A percentile compares a stretch with the other conserved stretches of the same genome.
Conservation (phyloP, 2,113 vertebrate genomes). For the Eira barbara region DNA sequence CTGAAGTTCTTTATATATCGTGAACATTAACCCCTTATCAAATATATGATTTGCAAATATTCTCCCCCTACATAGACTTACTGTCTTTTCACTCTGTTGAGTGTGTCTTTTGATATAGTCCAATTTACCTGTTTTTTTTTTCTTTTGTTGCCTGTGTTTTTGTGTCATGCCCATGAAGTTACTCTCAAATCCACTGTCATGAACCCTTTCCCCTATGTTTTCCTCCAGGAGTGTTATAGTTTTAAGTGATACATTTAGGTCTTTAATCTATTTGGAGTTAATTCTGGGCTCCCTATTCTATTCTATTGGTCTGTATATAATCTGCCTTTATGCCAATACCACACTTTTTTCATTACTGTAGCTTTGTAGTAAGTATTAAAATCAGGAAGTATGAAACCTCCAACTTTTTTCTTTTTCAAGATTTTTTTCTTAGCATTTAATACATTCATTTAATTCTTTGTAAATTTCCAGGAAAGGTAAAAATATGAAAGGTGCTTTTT, state of each 20-base stretch:
- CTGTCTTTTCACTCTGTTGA: not conserved
- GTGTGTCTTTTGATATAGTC: not conserved
- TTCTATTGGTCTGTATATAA: not conserved
- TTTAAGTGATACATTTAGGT: not conserved
- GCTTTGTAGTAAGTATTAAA: slow-evolving; percentile 10
- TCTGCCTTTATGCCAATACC: not conserved
- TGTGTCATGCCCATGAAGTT: not conserved
- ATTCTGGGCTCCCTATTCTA: not conserved
- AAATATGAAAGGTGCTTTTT: not conserved
- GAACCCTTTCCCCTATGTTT: not conserved
- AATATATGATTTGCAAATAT: not conserved
- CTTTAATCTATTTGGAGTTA: not conserved
- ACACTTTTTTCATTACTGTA: not conserved
- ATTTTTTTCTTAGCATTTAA: not conserved
- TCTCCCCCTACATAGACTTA: not conserved
- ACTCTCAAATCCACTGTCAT: not conserved
- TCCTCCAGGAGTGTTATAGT: not conserved
- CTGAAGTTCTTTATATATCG: not conserved
- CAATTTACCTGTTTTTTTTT: not conserved
- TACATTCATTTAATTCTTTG: not conserved
- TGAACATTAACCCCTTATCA: not conserved
- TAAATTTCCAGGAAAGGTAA: not conserved
- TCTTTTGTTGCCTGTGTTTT: not conserved
- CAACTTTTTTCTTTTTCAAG: not conserved
- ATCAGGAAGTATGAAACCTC: not conserved